phyloP scores from a whole-genome alignment of 2,888 invertebrate genomes.

The Leptopterna dolabrata region DNA sequence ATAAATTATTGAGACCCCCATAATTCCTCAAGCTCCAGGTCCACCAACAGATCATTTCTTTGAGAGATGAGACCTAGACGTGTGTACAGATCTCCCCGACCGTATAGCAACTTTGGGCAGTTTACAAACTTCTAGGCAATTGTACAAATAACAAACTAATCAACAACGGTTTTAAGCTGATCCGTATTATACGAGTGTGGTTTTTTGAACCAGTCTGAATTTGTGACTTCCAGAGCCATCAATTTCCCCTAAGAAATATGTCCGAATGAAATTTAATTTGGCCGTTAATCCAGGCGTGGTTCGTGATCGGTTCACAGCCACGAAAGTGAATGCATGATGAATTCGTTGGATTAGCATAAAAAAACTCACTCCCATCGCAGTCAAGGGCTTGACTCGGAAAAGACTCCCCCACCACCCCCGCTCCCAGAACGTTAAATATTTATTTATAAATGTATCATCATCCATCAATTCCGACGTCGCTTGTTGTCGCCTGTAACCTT shows the following conservation, averaged over 20 bases:
- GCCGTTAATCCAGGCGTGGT: not conserved
- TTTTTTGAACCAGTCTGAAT: too few relatives aligned
- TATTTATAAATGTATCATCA: slow-evolving; percentile 37
- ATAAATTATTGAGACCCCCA: too few relatives aligned
- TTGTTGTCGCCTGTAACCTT: not conserved
- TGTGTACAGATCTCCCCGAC: too few relatives aligned
- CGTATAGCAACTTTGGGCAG: too few relatives aligned
- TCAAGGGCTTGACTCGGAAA: not conserved
- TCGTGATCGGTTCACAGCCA: not conserved
- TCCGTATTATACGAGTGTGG: too few relatives aligned
- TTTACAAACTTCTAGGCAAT: too few relatives aligned
- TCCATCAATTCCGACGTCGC: slow-evolving; percentile 32
- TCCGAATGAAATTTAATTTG: not conserved
- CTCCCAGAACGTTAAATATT: not conserved
- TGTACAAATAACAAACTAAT: too few relatives aligned
- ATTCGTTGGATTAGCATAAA: slow-evolving; percentile 32
- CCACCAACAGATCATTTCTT: too few relatives aligned
- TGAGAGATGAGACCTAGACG: too few relatives aligned
- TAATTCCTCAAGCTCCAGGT: too few relatives aligned
- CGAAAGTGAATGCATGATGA: slow-evolving; percentile 32
- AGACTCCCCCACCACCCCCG: not conserved
- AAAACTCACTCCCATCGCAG: not conserved
- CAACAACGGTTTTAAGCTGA: too few relatives aligned
- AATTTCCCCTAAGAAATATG: not conserved
- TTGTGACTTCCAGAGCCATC: too few relatives aligned